Percentiles rank a stretch among this genome's conserved stretches.
phyloP scores from a whole-genome alignment of 2,888 invertebrate genomes.

The Portevinia maculata region DNA sequence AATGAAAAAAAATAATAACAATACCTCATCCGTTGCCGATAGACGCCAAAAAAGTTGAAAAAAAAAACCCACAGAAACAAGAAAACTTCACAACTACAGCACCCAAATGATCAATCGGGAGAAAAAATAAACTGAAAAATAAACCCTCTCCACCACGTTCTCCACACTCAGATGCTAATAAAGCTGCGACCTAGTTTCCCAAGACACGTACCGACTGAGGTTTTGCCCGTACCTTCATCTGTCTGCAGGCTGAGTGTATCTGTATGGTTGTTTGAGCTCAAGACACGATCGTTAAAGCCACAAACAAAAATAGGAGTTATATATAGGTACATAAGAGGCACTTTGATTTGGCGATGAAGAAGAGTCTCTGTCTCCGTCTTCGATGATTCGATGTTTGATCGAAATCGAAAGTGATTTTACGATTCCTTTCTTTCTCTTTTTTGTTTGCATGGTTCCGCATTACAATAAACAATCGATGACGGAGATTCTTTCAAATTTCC shows the following conservation, averaged over 20 bases:
- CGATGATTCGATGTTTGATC: conserved; percentile 17
- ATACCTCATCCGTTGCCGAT: conserved; percentile 48
- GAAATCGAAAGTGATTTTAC: conserved; percentile 70
- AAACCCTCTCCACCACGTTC: conserved; percentile 48
- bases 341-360: conserved; percentile 45
- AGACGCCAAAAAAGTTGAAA: conserved; percentile 25
- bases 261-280: conserved; percentile 29
- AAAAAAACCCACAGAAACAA: conserved; percentile 4
- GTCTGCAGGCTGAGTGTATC: conserved; percentile 18
- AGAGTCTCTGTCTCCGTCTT: conserved; percentile 25
- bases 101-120: conserved; percentile 56
- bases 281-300: conserved; percentile 60
- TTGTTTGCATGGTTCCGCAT: conserved; percentile 51
- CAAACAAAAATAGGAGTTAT: conserved; percentile 49
- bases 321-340: conserved; percentile 32
- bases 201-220: conserved; percentile 66
- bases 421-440: conserved; percentile 38
- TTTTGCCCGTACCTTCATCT: conserved; percentile 42
- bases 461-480: conserved; percentile 21
- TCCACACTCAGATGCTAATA: conserved; percentile 72
- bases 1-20: conserved; percentile 68
- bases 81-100: conserved; percentile 18
- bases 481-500: conserved; percentile 58
- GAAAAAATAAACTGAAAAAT: conserved; percentile 11
- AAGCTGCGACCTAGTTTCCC: conserved; percentile 74